Conservation (phyloP, 2,797 vertebrate species). For the Enteromius viviparus region DNA sequence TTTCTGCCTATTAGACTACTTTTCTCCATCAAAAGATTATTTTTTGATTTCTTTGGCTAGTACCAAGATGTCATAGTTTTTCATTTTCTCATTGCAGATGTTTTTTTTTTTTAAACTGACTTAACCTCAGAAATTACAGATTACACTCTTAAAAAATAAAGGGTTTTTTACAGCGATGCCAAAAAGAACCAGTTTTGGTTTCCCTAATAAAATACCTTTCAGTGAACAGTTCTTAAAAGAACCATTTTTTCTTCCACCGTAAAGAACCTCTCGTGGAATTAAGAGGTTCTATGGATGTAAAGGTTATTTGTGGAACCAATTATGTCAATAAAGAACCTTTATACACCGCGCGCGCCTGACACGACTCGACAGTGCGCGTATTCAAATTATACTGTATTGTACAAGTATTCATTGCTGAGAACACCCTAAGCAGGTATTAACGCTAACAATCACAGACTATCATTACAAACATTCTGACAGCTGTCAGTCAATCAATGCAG, state of each 20-base stretch:
- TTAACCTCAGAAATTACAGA: background rate
- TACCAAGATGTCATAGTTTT: background rate
- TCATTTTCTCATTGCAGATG: background rate
- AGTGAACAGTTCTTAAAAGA: no score
- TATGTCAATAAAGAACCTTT: no score
- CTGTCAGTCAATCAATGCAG: background rate
- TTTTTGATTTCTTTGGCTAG: background rate
- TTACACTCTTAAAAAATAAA: background rate
- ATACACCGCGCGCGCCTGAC: background rate
- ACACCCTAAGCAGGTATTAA: background rate
- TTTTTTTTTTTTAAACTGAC: background rate
- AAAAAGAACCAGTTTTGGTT: background rate
- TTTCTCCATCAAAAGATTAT: background rate
- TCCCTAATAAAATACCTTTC: background rate
- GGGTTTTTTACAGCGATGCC: background rate
- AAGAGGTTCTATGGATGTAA: background rate
- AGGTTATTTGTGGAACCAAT: no score
- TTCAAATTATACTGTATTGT: constrained; percentile 5
- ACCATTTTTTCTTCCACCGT: background rate
- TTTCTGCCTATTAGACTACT: background rate
- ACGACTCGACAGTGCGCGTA: background rate
- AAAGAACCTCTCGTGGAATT: background rate
- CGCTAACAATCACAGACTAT: background rate
- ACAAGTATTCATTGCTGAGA: background rate
- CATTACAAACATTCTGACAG: background rate